Base-by-base conservation (phyloP, 1,140 invertebrate species). In the Hypsibius dujardini region DNA sequence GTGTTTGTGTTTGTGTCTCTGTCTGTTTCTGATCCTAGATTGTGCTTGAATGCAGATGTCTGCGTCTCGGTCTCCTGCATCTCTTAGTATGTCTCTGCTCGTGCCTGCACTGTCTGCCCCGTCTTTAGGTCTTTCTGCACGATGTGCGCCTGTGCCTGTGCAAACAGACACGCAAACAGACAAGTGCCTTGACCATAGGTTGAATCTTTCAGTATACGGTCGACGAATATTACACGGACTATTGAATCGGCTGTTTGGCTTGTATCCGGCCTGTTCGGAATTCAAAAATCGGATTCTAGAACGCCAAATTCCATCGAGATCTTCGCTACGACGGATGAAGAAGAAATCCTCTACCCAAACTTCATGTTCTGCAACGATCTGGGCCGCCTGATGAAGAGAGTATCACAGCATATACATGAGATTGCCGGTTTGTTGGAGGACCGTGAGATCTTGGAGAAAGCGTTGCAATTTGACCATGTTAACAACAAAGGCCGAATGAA, bases 161-260 rank as follows among this genome's bases (percentile, higher is more conserved):
- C 28, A 28, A 28, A n/a, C 50, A n/a, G 7, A 56, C n/a, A n/a
- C 50, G n/a, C n/a, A 56, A 56, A 56, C 7, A 56, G 14, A 28
- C 7, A 46, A n/a, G n/a, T 70, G 46, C 15, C 15, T 3, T 7
- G 2, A 40, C 15, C 46, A 71, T 12, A 47, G 47, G 7, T 40
- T 50, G 2, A 15, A 47, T 67, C 28, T 72, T 75, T 1, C 73
- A 77, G 76, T 70, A 60, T 75, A 14, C 73, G 72, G 15, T 75
- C 75, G 0, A 77, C 75, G 3, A 77, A 77, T 59, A 76, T 75
- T 14, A 73, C 71, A 46, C 59, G 77, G 45, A 77, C 77, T 1
- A 74, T 76, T 28, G 71, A 69, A 7, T 77, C 77, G 47, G 72
- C 72, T 1, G 47, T 74, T 40, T 77, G 75, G 71, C 70, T 77